Conservation (phyloP, 1,140 invertebrate species). For the Cyrtorhinus lividipennis region DNA sequence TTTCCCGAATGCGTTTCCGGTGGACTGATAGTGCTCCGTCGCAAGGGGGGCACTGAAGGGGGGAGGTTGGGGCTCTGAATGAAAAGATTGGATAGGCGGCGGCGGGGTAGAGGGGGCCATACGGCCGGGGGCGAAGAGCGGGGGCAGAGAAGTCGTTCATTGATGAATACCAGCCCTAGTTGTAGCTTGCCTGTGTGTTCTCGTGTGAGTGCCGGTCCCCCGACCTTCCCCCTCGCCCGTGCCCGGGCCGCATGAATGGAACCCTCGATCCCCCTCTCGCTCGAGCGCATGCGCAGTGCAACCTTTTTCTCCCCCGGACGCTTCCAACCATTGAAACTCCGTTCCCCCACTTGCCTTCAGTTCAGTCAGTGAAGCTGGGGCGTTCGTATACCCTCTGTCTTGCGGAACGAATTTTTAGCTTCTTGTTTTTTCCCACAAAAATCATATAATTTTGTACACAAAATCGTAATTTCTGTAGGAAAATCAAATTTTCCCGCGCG, state of each 20-base stretch:
- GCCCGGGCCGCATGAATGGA: not conserved
- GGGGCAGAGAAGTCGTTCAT: not conserved
- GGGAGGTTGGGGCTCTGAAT: not conserved
- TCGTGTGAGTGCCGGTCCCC: not conserved
- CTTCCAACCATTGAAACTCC: constrained; percentile 5
- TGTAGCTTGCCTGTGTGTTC: not conserved
- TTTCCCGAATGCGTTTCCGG: not conserved
- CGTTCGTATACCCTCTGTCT: not conserved
- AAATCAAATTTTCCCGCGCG: no score
- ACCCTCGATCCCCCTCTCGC: not conserved
- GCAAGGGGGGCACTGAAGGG: not conserved
- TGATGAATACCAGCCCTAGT: constrained; percentile 4
- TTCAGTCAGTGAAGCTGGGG: constrained; percentile 2
- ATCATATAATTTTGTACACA: no score
- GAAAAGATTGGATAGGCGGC: no score
- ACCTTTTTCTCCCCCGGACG: not conserved
- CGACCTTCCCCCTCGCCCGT: not conserved
- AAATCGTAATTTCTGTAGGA: no score
- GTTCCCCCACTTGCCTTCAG: constrained; percentile 7
- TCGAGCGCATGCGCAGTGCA: not conserved
- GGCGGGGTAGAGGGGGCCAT: not conserved
- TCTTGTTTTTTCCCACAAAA: not conserved
- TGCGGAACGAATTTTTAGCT: not conserved
- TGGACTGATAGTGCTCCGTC: not conserved
- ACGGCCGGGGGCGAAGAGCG: not conserved